Conservation (phyloP, 2,797 vertebrate genomes). For the Tachyglossus aculeatus region DNA sequence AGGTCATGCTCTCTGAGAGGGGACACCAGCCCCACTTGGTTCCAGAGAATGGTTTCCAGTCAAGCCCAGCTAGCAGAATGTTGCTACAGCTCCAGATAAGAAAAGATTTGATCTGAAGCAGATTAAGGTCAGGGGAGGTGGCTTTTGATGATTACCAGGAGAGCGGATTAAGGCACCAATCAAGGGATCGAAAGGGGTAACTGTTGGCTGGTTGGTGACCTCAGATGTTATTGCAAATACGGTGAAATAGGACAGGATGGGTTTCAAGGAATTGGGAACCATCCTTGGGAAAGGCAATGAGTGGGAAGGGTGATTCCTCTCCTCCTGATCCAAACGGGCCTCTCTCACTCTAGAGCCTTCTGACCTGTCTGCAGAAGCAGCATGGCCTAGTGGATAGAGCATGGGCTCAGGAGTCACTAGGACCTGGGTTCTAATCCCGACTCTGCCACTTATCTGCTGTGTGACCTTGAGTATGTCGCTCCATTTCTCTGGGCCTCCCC, state of each 20-base stretch:
- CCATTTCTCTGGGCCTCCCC: too few relatives aligned
- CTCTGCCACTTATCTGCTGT: too few relatives aligned
- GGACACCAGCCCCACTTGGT: neutral
- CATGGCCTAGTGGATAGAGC: too few relatives aligned
- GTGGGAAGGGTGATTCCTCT: too few relatives aligned
- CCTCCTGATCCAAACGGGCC: too few relatives aligned
- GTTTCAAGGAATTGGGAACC: constrained; percentile 1
- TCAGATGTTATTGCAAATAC: constrained; percentile 12
- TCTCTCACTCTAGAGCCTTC: too few relatives aligned
- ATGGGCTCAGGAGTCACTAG: too few relatives aligned
- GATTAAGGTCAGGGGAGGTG: constrained; percentile 37
- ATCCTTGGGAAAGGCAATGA: neutral
- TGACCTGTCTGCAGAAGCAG: too few relatives aligned
- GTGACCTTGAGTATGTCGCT: too few relatives aligned
- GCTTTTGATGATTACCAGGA: constrained; percentile 18
- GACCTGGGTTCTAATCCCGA: too few relatives aligned
- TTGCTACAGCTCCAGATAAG: constrained; percentile 26
- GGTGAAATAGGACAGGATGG: neutral
- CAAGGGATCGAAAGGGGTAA: constrained; percentile 20
- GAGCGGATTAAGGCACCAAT: constrained; percentile 27
- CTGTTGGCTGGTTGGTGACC: neutral
- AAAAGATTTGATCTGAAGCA: constrained; percentile 42
- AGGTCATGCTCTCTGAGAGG: constrained; percentile 15
- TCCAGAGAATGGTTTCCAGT: constrained; percentile 17
- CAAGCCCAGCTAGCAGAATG: constrained; percentile 15